Percentiles rank a stretch among this genome's conserved stretches.
phyloP scores from a whole-genome alignment of 2,888 invertebrate genomes.

The Lathronympha strigana region DNA sequence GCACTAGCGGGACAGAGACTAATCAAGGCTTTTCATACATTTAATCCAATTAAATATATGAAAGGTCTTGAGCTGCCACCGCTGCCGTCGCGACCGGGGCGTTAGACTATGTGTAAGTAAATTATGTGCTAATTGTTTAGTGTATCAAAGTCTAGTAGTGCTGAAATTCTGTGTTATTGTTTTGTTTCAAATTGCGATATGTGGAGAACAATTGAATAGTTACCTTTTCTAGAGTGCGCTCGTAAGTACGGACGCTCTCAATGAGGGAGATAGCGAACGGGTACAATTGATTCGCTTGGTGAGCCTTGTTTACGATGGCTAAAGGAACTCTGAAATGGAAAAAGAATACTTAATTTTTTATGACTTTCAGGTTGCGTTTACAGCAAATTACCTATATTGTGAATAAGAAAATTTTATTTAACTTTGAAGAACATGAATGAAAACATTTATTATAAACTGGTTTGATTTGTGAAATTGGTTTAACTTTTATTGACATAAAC shows the following conservation, averaged over 20 bases:
- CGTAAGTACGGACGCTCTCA: slow-evolving; percentile 98
- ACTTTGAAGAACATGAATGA: too few species aligned
- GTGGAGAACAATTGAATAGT: slow-evolving; percentile 47
- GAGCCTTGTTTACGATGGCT: slow-evolving; percentile 99
- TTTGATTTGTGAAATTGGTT: too few species aligned
- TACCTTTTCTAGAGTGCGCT: slow-evolving; percentile 98
- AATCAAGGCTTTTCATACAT: too few species aligned
- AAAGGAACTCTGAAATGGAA: slow-evolving; percentile 91
- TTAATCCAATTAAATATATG: too few species aligned
- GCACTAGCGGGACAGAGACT: too few species aligned
- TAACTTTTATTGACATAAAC: too few species aligned
- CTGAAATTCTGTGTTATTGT: slow-evolving; percentile 55
- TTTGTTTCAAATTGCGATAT: slow-evolving; percentile 29
- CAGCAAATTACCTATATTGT: too few species aligned
- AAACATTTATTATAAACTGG: too few species aligned
- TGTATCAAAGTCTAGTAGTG: slow-evolving; percentile 52
- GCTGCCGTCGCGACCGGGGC: too few species aligned
- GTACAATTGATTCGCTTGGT: slow-evolving; percentile 99
- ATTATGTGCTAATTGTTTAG: slow-evolving; percentile 33
- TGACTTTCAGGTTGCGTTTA: too few species aligned
- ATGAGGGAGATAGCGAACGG: slow-evolving; percentile 99
- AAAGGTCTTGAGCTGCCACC: too few species aligned
- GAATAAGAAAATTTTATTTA: too few species aligned
- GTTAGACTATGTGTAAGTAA: slow-evolving; percentile 12
- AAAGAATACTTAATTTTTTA: background rate